phyloP scores from a whole-genome alignment of 2,888 invertebrate species.

The Rotaria macrura region DNA sequence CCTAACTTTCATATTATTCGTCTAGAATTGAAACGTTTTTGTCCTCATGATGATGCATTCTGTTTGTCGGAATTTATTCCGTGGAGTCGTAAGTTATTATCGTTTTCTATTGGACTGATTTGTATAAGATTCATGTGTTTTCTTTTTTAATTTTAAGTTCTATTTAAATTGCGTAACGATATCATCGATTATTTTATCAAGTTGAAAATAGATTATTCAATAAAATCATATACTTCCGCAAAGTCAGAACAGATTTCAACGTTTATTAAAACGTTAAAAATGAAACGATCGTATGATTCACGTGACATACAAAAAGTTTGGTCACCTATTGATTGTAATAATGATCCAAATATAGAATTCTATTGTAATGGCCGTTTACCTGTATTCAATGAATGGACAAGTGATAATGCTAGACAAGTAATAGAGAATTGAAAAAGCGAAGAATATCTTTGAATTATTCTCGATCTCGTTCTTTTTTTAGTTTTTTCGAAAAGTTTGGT shows the following conservation, averaged over 20 bases:
- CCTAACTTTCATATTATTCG: background rate
- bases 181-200: background rate
- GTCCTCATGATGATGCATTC: background rate
- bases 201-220: background rate
- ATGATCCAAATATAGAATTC: conserved; percentile 11
- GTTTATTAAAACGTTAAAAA: background rate
- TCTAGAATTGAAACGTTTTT: background rate
- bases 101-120: too few relatives aligned
- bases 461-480: background rate
- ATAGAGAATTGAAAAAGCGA: too few relatives aligned
- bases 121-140: background rate
- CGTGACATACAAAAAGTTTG: background rate
- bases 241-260: background rate
- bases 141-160: background rate
- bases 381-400: conserved; percentile 10
- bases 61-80: conserved; percentile 8
- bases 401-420: background rate
- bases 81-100: background rate
- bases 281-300: background rate
- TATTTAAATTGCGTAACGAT: background rate
- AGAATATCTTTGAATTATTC: background rate
- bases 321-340: background rate
- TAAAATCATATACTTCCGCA: background rate
- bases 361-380: conserved; percentile 15
- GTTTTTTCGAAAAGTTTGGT: conserved; percentile 25